Conservation (phyloP, 2,113 vertebrate species). For the Spea bombifrons region DNA sequence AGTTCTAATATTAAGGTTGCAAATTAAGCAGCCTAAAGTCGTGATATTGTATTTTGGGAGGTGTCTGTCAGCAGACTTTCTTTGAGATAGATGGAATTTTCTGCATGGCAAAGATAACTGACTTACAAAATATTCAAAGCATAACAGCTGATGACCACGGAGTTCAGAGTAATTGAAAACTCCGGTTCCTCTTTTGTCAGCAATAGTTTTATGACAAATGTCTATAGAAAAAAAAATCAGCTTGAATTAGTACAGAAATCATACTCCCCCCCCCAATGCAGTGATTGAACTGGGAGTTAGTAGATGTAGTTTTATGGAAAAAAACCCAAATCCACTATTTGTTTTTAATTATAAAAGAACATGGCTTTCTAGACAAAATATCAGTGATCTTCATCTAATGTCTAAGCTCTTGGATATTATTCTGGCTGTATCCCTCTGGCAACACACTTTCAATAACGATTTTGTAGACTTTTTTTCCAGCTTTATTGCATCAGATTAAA, state of each 20-base stretch:
- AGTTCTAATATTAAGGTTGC: constrained; percentile 16
- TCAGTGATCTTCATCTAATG: background rate
- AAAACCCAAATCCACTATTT: background rate
- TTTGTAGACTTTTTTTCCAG: constrained; percentile 10
- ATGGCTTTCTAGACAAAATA: constrained; percentile 13
- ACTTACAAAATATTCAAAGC: constrained; percentile 48
- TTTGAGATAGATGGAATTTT: constrained; percentile 45
- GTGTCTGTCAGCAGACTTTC: constrained; percentile 42
- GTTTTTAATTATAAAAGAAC: constrained; percentile 12
- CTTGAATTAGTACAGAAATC: constrained; percentile 37
- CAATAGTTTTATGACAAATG: constrained; percentile 48
- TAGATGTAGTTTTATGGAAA: background rate
- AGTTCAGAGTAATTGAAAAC: constrained; percentile 46
- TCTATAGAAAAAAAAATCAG: constrained; percentile 37
- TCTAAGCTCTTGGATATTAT: background rate
- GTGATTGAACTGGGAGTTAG: background rate
- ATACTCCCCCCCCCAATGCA: background rate
- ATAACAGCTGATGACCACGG: constrained; percentile 44
- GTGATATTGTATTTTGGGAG: constrained; percentile 38
- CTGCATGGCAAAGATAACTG: constrained; percentile 45
- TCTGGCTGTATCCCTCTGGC: constrained; percentile 5
- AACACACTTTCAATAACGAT: background rate
- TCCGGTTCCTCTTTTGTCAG: constrained; percentile 47
- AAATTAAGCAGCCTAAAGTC: constrained; percentile 40
- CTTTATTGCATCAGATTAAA: constrained; percentile 16